Conservation (phyloP, 1,140 invertebrate species). For the Drosophila nebulosa region DNA sequence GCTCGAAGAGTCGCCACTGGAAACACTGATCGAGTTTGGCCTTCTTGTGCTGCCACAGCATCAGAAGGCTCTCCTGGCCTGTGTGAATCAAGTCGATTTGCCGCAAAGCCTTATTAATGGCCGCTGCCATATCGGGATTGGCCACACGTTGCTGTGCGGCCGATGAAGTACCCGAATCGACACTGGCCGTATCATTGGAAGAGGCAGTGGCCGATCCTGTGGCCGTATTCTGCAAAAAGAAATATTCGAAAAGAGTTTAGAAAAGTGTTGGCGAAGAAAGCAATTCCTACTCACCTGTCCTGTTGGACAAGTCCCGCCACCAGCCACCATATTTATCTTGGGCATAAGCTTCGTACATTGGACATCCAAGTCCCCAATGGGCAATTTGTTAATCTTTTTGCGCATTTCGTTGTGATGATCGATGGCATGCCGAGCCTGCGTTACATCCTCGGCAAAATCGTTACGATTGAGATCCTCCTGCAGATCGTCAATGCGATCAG, state of each 20-base stretch:
- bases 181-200: constrained; percentile 44
- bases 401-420: constrained; percentile 97
- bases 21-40: constrained; percentile 96
- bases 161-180: constrained; percentile 66
- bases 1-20: constrained; percentile 96
- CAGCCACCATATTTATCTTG: constrained; percentile 67
- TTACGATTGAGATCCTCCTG: constrained; percentile 94
- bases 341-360: constrained; percentile 82
- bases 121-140: constrained; percentile 87
- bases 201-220: constrained; percentile 34
- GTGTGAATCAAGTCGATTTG: constrained; percentile 92
- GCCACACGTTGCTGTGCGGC: constrained; percentile 52
- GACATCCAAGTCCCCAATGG: constrained; percentile 94
- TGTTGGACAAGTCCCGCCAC: constrained; percentile 16
- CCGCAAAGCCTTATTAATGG: constrained; percentile 86
- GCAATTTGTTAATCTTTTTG: constrained; percentile 95
- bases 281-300: not conserved
- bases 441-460: constrained; percentile 95
- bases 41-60: constrained; percentile 96
- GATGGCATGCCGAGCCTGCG: constrained; percentile 92
- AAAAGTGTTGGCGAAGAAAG: not conserved
- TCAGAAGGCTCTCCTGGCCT: constrained; percentile 93
- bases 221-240: constrained; percentile 13
- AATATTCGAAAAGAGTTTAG: not conserved
- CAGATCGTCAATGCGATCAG: constrained; percentile 94